Evolutionary conservation across 2,888 invertebrate genomes (phyloP), one percentile per base, ranked within the genome.

Genomic region (Mythimna loreyi): DNA sequence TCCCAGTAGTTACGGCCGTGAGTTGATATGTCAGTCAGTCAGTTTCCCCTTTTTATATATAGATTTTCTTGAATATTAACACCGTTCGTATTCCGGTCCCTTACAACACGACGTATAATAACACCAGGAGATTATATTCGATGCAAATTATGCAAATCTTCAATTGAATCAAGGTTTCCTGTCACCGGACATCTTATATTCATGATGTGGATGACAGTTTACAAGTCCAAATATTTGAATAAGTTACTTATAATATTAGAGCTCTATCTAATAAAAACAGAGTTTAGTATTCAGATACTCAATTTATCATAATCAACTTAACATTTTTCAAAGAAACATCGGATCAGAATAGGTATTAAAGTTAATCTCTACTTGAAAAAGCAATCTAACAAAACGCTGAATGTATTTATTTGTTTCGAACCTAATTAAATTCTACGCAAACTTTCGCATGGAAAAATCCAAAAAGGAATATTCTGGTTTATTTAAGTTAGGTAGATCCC

Each of bases 81-180:
- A 36, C 13, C 16, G 13, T 7, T 8, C 30, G 21, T 68, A n/a
- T 63, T 53, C 33, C 23, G 19, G 23, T 36, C n/a, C 23, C 19
- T 43, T 55, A 61, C 13, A 50, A 58, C 28, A 55, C 19, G 30
- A 40, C 45, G 47, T 64, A 57, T 52, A 64, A 69, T 70, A 78
- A 68, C 55, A 63, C 67, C 40, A 56, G 58, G 72, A 66, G 63
- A 67, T 70, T 67, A 75, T 58, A 72, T 43, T 53, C 60, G 86
- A 86, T 83, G 89, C 86, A 90, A 92, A 93, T 93, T 92, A 93
- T 93, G 92, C 90, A 92, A 89, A 90, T 88, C 90, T 91, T 90
- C 90, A 91, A 93, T 93, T 92, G 90, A 92, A 92, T 93, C 91
- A 92, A 86, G 87, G 85, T 87, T 82, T 90, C 86, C 90, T 86